phyloP scores from a whole-genome alignment of 1,140 invertebrate genomes.

The Cardiocondyla obscurior region DNA sequence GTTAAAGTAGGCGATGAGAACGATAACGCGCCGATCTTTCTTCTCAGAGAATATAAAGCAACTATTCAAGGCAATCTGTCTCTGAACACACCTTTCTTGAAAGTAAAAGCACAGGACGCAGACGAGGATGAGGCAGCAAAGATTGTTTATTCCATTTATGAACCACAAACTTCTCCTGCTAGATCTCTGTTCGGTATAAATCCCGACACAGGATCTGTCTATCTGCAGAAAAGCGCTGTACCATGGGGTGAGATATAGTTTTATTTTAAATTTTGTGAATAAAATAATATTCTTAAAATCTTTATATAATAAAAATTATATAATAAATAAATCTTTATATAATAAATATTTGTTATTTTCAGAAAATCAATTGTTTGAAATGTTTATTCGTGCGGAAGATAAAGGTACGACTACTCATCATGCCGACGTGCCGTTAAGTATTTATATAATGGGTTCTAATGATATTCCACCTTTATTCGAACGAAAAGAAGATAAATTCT shows the following conservation, averaged over 20 bases:
- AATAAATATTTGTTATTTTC: too few relatives aligned
- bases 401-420: conserved; percentile 89
- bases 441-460: conserved; percentile 89
- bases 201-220: conserved; percentile 88
- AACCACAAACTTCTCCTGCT: conserved; percentile 85
- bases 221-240: conserved; percentile 85
- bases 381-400: conserved; percentile 95
- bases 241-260: conserved; percentile 82
- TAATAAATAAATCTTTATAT: too few relatives aligned
- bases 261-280: not conserved
- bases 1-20: conserved; percentile 93
- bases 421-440: conserved; percentile 91
- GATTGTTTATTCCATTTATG: conserved; percentile 90
- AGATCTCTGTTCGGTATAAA: conserved; percentile 88
- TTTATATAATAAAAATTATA: too few relatives aligned
- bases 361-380: conserved; percentile 93
- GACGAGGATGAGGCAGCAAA: conserved; percentile 89
- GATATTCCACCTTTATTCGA: conserved; percentile 90
- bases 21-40: conserved; percentile 93
- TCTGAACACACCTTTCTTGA: conserved; percentile 87
- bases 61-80: conserved; percentile 88
- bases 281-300: too few relatives aligned
- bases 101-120: conserved; percentile 88
- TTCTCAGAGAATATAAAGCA: conserved; percentile 91
- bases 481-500: conserved; percentile 89